Conservation (phyloP, 2,797 vertebrate genomes). For the Urocyon cinereoargenteus region DNA sequence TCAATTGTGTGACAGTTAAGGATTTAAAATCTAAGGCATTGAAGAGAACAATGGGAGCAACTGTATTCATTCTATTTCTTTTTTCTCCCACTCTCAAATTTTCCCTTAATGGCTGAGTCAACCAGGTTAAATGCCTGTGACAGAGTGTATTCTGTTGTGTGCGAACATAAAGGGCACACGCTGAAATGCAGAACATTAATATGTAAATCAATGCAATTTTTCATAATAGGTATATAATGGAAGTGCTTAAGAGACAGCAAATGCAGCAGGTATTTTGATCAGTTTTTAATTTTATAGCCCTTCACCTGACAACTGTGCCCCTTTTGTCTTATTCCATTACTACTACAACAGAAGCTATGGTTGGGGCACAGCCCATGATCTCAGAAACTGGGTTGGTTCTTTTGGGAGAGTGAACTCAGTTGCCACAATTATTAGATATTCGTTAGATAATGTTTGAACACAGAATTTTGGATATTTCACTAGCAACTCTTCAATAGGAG, state of each 20-base stretch:
- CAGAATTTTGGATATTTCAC: neutral
- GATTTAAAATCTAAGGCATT: slow-evolving; percentile 37
- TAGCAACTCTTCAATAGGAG: neutral
- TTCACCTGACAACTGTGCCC: neutral
- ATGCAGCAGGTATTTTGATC: slow-evolving; percentile 51
- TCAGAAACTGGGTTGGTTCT: neutral
- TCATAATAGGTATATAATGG: slow-evolving; percentile 55
- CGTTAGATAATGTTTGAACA: neutral
- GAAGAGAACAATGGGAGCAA: slow-evolving; percentile 67
- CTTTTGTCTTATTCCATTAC: neutral
- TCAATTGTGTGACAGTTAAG: slow-evolving; percentile 48
- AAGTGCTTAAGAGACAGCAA: slow-evolving; percentile 7
- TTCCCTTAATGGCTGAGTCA: slow-evolving; percentile 73
- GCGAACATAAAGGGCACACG: slow-evolving; percentile 62
- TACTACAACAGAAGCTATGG: neutral
- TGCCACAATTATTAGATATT: slow-evolving; percentile 63
- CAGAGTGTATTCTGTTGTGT: slow-evolving; percentile 66
- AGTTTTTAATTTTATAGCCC: neutral
- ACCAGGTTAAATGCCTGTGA: slow-evolving; percentile 59
- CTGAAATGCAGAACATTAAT: slow-evolving; percentile 62
- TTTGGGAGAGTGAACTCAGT: slow-evolving; percentile 41
- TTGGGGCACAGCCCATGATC: neutral
- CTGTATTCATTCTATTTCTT: slow-evolving; percentile 63
- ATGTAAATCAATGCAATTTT: slow-evolving; percentile 70
- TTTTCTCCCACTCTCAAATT: slow-evolving; percentile 68